Evolutionary conservation across 2,888 invertebrate species (phyloP), one percentile per base, ranked within the genome.

Genomic region (Brachynemurus nebulosus): DNA sequence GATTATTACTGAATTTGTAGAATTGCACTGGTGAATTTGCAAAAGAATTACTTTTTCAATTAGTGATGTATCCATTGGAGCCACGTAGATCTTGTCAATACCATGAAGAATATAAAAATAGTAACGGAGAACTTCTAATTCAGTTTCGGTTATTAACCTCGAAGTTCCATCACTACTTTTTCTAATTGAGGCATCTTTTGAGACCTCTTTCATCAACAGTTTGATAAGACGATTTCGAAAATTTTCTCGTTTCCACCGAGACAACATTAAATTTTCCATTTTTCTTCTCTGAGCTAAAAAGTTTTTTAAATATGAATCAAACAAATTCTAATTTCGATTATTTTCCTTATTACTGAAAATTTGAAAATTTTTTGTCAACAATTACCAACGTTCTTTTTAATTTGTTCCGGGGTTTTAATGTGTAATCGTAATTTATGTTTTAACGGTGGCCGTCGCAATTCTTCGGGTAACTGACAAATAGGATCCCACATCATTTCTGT

Each of bases 61-160:
- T 57, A 86, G 78, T 54, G 71, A 70, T 45, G 75, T 71, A 57
- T 86, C 85, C 59, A 93, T 71, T 2, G 90, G 83, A 1, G 90
- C 85, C 1, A 93, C 86, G 59, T 91, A 84, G 49, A 83, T 79
- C 2, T 90, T 90, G 58, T 91, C 91, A 35, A 93, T 83, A 1
- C 92, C 93, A 61, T 90, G 82, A 55, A 82, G 80, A 40, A 93
- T 77, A 57, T 91, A 95, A 62, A 88, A 90, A 61, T 90, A 88
- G 63, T 93, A 93, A 50, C 89, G 73, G 41, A 84, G 62, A 55
- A 81, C 64, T 58, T 84, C 78, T 52, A 74, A 74, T 56, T 86
- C 83, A n/a, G 18, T 20, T 36, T 74, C 71, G 2, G 71, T 68
- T 20, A 74, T 71, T n/a, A n/a, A n/a, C 9, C 78, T 76, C 52